Conservation (phyloP, 2,797 vertebrate genomes). For the Brachyrhaphis roseni region DNA sequence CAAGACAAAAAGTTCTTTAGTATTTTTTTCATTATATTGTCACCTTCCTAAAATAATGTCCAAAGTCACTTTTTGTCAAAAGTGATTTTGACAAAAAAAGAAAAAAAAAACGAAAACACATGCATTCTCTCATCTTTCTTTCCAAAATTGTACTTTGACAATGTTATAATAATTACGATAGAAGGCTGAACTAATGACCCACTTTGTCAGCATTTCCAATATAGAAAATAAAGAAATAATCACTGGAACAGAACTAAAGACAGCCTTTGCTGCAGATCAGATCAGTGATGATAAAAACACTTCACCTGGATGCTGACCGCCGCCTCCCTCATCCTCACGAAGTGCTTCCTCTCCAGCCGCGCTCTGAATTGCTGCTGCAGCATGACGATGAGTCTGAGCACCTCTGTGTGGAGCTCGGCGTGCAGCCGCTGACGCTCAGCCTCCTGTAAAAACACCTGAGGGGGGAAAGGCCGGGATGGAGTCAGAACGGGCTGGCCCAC, state of each 20-base stretch:
- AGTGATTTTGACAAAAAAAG: too few species aligned
- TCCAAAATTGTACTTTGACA: neutral
- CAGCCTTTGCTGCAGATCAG: neutral
- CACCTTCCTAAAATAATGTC: neutral
- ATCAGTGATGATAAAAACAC: neutral
- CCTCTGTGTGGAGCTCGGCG: constrained; percentile 89
- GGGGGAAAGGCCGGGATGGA: constrained; percentile 30
- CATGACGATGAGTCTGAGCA: constrained; percentile 86
- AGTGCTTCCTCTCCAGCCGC: constrained; percentile 86
- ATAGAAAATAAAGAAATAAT: neutral
- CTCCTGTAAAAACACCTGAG: constrained; percentile 93
- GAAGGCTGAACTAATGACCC: neutral
- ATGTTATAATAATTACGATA: neutral
- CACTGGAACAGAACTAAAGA: neutral
- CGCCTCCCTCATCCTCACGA: constrained; percentile 86
- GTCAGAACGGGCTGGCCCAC: constrained; percentile 21
- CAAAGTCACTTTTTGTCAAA: too few species aligned
- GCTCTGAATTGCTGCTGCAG: constrained; percentile 90
- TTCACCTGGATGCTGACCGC: constrained; percentile 87
- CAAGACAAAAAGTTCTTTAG: too few species aligned
- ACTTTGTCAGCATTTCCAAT: neutral
- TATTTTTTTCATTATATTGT: neutral
- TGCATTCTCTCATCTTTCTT: neutral
- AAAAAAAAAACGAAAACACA: too few species aligned
- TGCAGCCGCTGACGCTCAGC: constrained; percentile 89